Evolutionary conservation across 2,113 vertebrate genomes (phyloP).

Genomic region (Melanostigma gelatinosum): DNA sequence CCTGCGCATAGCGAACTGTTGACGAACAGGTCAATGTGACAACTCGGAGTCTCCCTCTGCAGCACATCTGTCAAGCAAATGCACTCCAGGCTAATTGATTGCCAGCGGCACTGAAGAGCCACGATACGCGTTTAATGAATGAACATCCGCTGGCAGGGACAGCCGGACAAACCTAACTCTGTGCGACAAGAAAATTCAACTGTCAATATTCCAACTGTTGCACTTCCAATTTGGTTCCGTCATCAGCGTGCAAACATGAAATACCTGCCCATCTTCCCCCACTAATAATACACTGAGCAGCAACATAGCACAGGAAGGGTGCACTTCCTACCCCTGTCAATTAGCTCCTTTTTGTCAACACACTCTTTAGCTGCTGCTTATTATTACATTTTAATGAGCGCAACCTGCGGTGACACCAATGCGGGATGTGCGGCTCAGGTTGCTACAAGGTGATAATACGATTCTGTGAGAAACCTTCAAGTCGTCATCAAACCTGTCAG

Average conservation of each 20-base stretch:
- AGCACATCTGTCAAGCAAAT: conserved; percentile 27
- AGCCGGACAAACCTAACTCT: conserved; percentile 12
- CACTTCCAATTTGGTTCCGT: conserved; percentile 24
- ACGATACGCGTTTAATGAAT: conserved; percentile 35
- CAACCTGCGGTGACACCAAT: not conserved
- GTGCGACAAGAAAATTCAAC: conserved; percentile 31
- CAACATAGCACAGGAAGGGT: not conserved
- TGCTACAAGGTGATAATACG: not conserved
- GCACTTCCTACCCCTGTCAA: not conserved
- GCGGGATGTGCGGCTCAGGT: not conserved
- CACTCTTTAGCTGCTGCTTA: not conserved
- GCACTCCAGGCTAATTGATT: conserved; percentile 24
- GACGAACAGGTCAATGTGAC: conserved; percentile 14
- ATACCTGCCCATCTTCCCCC: not conserved
- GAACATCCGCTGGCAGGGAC: conserved; percentile 25
- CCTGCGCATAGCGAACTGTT: conserved; percentile 9
- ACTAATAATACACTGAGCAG: conserved; percentile 6
- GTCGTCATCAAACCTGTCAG: conserved; percentile 4
- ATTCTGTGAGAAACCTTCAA: not conserved
- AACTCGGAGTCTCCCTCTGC: conserved; percentile 16
- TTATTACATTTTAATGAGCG: not conserved
- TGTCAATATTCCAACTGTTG: conserved; percentile 25
- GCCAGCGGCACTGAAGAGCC: conserved; percentile 22
- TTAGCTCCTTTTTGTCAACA: conserved; percentile 5
- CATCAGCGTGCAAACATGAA: conserved; percentile 1